Percentiles rank a stretch among this genome's conserved stretches.
phyloP scores from a whole-genome alignment of 2,888 invertebrate genomes.

The Drosophila nr. medialis region DNA sequence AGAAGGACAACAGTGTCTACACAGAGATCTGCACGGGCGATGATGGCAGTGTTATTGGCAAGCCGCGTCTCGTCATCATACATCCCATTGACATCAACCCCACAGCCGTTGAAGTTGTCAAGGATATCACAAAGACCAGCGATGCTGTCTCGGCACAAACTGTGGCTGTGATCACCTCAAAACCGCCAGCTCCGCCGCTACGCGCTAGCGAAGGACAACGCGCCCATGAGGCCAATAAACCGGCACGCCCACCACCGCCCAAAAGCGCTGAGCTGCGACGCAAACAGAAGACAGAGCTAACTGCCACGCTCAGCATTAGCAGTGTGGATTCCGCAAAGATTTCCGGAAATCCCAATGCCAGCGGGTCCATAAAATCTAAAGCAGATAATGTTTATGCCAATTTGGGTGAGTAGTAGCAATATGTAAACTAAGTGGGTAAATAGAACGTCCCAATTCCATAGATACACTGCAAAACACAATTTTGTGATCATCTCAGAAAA shows the following conservation, averaged over 20 bases:
- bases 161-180: slow-evolving; percentile 84
- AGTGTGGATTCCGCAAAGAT: slow-evolving; percentile 68
- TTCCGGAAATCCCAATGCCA: slow-evolving; percentile 56
- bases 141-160: slow-evolving; percentile 82
- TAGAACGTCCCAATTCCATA: slow-evolving; percentile 22
- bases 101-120: slow-evolving; percentile 91
- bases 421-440: slow-evolving; percentile 13
- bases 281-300: slow-evolving; percentile 86
- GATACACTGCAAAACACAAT: slow-evolving; percentile 6
- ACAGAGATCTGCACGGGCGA: slow-evolving; percentile 85
- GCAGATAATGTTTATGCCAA: slow-evolving; percentile 92
- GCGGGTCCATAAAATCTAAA: slow-evolving; percentile 83
- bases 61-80: slow-evolving; percentile 93
- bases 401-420: slow-evolving; percentile 86
- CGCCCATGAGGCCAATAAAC: slow-evolving; percentile 86
- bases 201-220: slow-evolving; percentile 84
- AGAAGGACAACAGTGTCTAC: slow-evolving; percentile 84
- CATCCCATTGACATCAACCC: slow-evolving; percentile 95
- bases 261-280: slow-evolving; percentile 88
- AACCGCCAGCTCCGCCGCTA: slow-evolving; percentile 92
- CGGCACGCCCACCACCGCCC: slow-evolving; percentile 90
- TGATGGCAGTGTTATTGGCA: slow-evolving; percentile 84
- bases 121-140: slow-evolving; percentile 86
- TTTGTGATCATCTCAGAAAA: neutral
- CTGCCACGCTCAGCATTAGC: slow-evolving; percentile 61